phyloP scores from a whole-genome alignment of 1,140 invertebrate species.

The Leptopilina boulardi region DNA sequence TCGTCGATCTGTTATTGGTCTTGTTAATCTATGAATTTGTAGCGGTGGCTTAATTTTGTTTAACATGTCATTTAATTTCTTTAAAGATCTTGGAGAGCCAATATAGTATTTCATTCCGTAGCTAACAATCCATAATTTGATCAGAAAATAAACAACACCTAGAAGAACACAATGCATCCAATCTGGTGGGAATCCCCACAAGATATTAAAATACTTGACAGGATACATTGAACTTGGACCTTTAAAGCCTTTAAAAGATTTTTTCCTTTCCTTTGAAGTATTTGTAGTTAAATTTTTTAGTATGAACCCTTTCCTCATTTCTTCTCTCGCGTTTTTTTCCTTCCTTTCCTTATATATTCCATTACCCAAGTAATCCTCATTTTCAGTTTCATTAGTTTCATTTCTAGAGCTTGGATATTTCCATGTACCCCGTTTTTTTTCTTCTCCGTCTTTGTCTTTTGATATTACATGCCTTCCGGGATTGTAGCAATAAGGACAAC shows the following conservation, averaged over 20 bases:
- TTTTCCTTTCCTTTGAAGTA: background rate
- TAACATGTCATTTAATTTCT: background rate
- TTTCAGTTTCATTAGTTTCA: background rate
- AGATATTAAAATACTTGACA: background rate
- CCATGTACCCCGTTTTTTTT: background rate
- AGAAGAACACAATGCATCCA: background rate
- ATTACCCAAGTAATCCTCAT: background rate
- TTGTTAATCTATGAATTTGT: background rate
- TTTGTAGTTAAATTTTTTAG: background rate
- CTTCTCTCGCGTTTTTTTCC: background rate
- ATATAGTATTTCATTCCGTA: background rate
- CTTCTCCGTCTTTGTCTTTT: background rate
- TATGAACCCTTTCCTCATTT: background rate
- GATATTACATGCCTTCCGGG: background rate
- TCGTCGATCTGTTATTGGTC: background rate
- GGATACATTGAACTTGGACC: background rate
- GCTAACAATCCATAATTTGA: background rate
- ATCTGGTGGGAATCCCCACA: too few species aligned
- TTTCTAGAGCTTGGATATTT: background rate
- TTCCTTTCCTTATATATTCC: background rate
- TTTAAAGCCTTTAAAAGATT: background rate
- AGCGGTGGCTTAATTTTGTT: background rate
- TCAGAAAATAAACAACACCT: background rate
- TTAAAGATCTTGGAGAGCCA: background rate
- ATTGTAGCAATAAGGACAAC: background rate